Percentiles rank a stretch among this genome's conserved stretches.
Conservation (phyloP, 2,888 invertebrate genomes). For the Drosophila engyochracea region DNA sequence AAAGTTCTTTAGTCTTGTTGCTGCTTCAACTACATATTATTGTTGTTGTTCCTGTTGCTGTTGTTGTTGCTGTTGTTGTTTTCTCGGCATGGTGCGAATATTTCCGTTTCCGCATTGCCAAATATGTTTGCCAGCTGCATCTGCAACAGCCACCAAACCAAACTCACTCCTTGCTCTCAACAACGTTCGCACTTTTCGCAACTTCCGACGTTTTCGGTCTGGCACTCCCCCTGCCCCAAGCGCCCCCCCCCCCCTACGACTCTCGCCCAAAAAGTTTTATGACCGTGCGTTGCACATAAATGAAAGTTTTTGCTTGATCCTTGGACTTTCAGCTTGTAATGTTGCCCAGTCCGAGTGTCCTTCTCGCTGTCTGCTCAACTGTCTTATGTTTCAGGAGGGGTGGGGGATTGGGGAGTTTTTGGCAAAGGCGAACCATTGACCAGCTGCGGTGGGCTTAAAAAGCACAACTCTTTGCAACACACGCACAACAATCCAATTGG, state of each 20-base stretch:
- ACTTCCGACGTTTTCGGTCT: slow-evolving; percentile 58
- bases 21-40: slow-evolving; percentile 1
- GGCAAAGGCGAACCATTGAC: slow-evolving; percentile 8
- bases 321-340: slow-evolving; percentile 39
- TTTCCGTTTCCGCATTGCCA: slow-evolving; percentile 81
- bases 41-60: slow-evolving; percentile 1
- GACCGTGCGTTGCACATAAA: slow-evolving; percentile 78
- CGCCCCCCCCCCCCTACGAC: background rate
- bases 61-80: slow-evolving; percentile 47
- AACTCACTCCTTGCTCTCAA: slow-evolving; percentile 27
- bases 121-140: slow-evolving; percentile 73
- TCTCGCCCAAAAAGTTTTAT: slow-evolving; percentile 64
- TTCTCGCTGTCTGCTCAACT: background rate
- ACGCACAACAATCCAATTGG: slow-evolving; percentile 42
- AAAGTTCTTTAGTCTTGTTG: slow-evolving; percentile 52
- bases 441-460: slow-evolving; percentile 10
- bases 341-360: slow-evolving; percentile 6
- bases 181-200: slow-evolving; percentile 77
- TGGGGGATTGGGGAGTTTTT: background rate
- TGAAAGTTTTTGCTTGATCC: slow-evolving; percentile 73
- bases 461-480: slow-evolving; percentile 33
- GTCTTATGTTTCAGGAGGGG: slow-evolving; percentile 7
- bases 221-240: background rate
- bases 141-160: slow-evolving; percentile 32
- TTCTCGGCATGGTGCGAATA: slow-evolving; percentile 78